Evolutionary conservation across 2,113 vertebrate genomes (phyloP).

Genomic region (Microtus montanus): DNA sequence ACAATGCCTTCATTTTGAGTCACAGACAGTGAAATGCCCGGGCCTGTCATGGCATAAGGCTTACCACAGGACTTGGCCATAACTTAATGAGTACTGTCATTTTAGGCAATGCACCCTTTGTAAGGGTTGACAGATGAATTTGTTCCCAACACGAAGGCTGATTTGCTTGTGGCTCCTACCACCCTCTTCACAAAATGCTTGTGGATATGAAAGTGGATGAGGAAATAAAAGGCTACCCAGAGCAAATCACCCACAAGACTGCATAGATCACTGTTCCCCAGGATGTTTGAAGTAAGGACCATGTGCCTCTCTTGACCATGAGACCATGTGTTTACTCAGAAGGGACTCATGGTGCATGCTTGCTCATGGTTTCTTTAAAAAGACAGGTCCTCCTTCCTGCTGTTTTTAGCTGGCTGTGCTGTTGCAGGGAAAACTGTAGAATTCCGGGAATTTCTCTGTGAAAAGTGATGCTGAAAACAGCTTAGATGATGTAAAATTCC

Average conservation of each 20-base stretch:
- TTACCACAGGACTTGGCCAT: not conserved
- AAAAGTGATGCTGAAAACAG: not conserved
- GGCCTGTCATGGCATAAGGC: not conserved
- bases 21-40: not conserved
- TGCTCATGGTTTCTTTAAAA: not conserved
- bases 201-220: conserved; percentile 1
- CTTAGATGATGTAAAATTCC: not conserved
- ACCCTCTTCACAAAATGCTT: not conserved
- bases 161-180: not conserved
- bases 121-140: not conserved
- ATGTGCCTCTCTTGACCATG: not conserved
- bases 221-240: not conserved
- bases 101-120: not conserved
- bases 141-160: not conserved
- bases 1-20: not conserved
- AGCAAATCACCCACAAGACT: not conserved
- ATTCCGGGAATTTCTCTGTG: not conserved
- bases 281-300: not conserved
- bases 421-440: not conserved
- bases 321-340: too few species aligned
- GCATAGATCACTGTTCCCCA: not conserved
- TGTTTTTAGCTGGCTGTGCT: not conserved
- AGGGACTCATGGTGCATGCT: not conserved
- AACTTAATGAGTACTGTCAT: not conserved
- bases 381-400: not conserved